These are phyloP conservation scores for Pocillopora damicornis DNA, from an alignment of 64 coral and sea anemone genomes.

Conservation along the genomic window DNA sequence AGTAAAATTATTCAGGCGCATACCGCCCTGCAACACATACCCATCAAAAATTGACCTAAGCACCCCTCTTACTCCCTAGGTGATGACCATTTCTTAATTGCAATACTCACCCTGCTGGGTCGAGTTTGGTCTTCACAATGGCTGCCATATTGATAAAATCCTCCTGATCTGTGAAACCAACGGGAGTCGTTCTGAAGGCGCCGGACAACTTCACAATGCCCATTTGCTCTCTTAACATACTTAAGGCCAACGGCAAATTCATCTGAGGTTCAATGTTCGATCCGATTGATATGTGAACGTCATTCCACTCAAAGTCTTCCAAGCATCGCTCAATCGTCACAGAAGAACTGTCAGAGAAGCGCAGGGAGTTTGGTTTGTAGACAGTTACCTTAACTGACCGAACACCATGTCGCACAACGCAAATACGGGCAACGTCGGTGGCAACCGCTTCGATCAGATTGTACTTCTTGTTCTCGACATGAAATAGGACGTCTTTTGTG, in stretches of 20 bases:
- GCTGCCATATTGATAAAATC: conserved; percentile 63
- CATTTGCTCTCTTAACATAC: conserved; percentile 36
- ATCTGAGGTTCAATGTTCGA: conserved; percentile 48
- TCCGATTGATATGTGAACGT: conserved; percentile 53
- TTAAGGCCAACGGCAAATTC: conserved; percentile 35
- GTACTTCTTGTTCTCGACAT: conserved; percentile 63
- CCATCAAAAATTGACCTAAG: too few species aligned
- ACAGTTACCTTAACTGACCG: conserved; percentile 49
- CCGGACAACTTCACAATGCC: conserved; percentile 24
- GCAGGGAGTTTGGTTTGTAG: conserved; percentile 50
- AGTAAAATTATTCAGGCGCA: too few species aligned
- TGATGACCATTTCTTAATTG: background rate
- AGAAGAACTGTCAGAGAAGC: conserved; percentile 35
- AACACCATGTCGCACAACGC: conserved; percentile 33
- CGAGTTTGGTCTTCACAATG: conserved; percentile 40
- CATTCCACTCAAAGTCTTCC: conserved; percentile 52
- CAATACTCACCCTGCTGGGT: conserved; percentile 43
- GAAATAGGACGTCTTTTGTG: conserved; percentile 48
- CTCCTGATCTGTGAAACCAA: conserved; percentile 41
- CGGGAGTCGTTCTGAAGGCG: conserved; percentile 45
- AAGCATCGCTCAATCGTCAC: conserved; percentile 40
- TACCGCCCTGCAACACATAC: too few species aligned
- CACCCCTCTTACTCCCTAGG: too few species aligned
- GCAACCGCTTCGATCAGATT: conserved; percentile 65
- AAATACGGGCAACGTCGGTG: conserved; percentile 68